These are phyloP conservation scores for Ramazzottius varieornatus DNA, from an alignment of 2,888 invertebrate species.

Conservation along the genomic window DNA sequence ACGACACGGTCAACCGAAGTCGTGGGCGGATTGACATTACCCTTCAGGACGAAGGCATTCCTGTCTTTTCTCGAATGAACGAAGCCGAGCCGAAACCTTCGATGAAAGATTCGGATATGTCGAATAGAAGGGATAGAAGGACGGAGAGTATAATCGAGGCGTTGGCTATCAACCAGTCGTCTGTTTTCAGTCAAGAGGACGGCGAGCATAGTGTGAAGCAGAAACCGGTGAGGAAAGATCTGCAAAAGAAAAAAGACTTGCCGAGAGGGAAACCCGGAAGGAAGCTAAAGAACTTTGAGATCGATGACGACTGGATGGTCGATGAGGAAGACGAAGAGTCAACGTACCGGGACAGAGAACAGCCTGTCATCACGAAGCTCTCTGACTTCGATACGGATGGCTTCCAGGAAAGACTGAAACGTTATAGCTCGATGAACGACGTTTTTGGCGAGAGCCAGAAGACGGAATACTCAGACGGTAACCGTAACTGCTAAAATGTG, in stretches of 20 bases:
- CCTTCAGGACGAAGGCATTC: too few relatives aligned
- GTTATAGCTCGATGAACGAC: neutral
- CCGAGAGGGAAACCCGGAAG: neutral
- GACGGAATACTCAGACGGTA: too few relatives aligned
- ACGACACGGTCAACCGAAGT: slow-evolving; percentile 62
- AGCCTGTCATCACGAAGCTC: neutral
- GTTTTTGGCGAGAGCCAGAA: neutral
- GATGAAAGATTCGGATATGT: neutral
- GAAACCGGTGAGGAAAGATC: neutral
- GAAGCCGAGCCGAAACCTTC: neutral
- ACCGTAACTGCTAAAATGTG: too few relatives aligned
- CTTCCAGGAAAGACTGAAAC: slow-evolving; percentile 1
- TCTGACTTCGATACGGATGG: neutral
- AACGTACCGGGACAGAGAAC: neutral
- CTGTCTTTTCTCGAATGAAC: neutral
- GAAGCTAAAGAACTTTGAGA: neutral
- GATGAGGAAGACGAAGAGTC: neutral
- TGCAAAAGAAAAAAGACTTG: neutral
- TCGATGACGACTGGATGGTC: neutral
- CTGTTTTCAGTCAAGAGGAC: neutral
- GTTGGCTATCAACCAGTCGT: neutral
- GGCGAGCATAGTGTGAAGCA: neutral
- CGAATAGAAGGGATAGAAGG: neutral
- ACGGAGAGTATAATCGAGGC: neutral
- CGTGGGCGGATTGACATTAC: slow-evolving; percentile 32